These are phyloP conservation scores for Archips xylosteana DNA, from an alignment of 2,888 invertebrate species.

Conservation along the genomic window DNA sequence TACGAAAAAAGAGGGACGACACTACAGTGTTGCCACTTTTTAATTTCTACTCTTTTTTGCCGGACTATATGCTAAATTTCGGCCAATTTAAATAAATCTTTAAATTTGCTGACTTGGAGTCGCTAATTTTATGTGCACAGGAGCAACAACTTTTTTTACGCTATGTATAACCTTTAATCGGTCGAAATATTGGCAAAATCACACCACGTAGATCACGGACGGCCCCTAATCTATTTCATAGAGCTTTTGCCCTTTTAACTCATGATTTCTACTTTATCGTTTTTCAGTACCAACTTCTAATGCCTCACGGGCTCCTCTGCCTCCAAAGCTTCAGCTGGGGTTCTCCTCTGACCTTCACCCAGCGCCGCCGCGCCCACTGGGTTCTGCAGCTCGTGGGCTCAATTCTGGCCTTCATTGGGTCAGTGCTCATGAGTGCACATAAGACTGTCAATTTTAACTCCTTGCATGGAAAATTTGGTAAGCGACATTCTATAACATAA, in stretches of 20 bases:
- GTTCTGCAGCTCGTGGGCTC: conserved; percentile 53
- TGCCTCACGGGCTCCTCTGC: conserved; percentile 54
- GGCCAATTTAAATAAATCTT: no score
- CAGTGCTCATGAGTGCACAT: conserved; percentile 51
- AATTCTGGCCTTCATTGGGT: conserved; percentile 50
- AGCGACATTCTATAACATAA: not conserved
- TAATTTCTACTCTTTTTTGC: no score
- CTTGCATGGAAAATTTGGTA: conserved; percentile 51
- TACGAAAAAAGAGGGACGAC: no score
- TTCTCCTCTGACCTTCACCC: conserved; percentile 43
- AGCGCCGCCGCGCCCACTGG: conserved; percentile 52
- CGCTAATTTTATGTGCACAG: no score
- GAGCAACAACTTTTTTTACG: no score
- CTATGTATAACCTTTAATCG: no score
- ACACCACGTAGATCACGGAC: no score
- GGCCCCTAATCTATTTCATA: not conserved
- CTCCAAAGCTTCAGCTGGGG: conserved; percentile 53
- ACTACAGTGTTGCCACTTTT: no score
- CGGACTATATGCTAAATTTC: no score
- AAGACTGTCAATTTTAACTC: conserved; percentile 52
- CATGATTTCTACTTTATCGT: not conserved
- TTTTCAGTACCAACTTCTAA: conserved; percentile 58
- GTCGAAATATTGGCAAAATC: no score
- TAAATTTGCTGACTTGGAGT: no score
- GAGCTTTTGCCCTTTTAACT: not conserved